A percentile compares a stretch with the other conserved stretches of the same genome.
phyloP scores from a whole-genome alignment of 2,888 invertebrate species.

The Actias luna region DNA sequence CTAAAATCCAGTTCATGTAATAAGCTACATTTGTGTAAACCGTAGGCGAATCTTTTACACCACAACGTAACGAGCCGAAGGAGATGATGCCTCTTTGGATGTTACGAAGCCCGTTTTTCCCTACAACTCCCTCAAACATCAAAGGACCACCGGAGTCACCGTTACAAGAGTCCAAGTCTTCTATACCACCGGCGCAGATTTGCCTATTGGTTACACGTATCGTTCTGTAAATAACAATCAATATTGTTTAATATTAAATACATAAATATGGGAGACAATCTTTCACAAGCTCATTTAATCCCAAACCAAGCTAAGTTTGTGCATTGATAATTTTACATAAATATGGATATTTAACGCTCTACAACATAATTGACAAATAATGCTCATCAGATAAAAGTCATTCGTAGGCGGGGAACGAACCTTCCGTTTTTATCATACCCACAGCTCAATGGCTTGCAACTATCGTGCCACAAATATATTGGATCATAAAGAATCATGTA shows the following conservation, averaged over 20 bases:
- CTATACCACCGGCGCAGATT: slow-evolving; percentile 78
- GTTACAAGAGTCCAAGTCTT: slow-evolving; percentile 82
- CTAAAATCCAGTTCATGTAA: slow-evolving; percentile 83
- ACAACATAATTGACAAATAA: too few relatives aligned
- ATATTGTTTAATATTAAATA: neutral
- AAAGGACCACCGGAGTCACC: slow-evolving; percentile 88
- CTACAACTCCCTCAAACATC: slow-evolving; percentile 55
- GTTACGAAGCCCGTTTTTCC: slow-evolving; percentile 61
- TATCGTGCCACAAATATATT: too few relatives aligned
- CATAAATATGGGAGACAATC: too few relatives aligned
- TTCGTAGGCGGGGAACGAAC: too few relatives aligned
- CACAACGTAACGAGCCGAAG: slow-evolving; percentile 79
- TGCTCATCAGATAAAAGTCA: too few relatives aligned
- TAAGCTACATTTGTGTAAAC: slow-evolving; percentile 81
- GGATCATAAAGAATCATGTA: too few relatives aligned
- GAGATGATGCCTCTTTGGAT: slow-evolving; percentile 84
- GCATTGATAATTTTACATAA: too few relatives aligned
- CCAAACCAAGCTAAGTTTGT: too few relatives aligned
- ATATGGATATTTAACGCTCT: too few relatives aligned
- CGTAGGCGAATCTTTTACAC: slow-evolving; percentile 76
- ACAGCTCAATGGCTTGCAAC: too few relatives aligned
- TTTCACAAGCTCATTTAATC: too few relatives aligned
- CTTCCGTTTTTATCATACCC: too few relatives aligned
- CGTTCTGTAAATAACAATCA: slow-evolving; percentile 2
- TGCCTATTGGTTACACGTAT: slow-evolving; percentile 65